Conservation (phyloP, 2,113 vertebrate species). For the Canis aureus region DNA sequence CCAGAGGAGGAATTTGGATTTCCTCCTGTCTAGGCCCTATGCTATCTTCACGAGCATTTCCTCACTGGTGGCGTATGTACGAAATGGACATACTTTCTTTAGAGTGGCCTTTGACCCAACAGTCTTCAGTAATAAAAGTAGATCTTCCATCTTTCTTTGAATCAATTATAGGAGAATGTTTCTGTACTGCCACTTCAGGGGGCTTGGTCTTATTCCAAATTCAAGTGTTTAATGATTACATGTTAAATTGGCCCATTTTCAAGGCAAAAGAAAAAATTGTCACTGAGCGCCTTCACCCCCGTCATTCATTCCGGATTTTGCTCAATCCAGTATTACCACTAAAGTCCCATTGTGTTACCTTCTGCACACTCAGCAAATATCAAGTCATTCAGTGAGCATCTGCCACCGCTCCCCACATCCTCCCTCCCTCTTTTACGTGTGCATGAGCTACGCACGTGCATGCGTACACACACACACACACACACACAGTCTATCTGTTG, state of each 20-base stretch:
- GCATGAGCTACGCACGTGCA: not conserved
- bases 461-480: not conserved
- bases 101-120: constrained; percentile 11
- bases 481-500: constrained; percentile 43
- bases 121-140: constrained; percentile 7
- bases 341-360: constrained; percentile 58
- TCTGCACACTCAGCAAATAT: constrained; percentile 58
- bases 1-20: constrained; percentile 10
- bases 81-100: constrained; percentile 34
- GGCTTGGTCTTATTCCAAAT: constrained; percentile 43
- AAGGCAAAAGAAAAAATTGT: constrained; percentile 1
- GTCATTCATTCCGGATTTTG: constrained; percentile 43
- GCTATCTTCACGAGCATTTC: not conserved
- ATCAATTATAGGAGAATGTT: constrained; percentile 16
- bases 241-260: constrained; percentile 64
- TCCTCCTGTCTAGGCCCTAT: not conserved
- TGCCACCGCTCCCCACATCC: not conserved
- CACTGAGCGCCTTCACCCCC: not conserved
- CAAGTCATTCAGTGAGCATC: constrained; percentile 61
- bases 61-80: not conserved
- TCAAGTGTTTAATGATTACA: constrained; percentile 40
- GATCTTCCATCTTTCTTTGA: constrained; percentile 31
- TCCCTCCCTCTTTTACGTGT: not conserved
- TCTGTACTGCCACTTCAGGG: not conserved
- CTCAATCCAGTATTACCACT: constrained; percentile 54